Base-by-base conservation (phyloP, 2,113 vertebrate genomes). In the Apistogramma diplotaenia region DNA sequence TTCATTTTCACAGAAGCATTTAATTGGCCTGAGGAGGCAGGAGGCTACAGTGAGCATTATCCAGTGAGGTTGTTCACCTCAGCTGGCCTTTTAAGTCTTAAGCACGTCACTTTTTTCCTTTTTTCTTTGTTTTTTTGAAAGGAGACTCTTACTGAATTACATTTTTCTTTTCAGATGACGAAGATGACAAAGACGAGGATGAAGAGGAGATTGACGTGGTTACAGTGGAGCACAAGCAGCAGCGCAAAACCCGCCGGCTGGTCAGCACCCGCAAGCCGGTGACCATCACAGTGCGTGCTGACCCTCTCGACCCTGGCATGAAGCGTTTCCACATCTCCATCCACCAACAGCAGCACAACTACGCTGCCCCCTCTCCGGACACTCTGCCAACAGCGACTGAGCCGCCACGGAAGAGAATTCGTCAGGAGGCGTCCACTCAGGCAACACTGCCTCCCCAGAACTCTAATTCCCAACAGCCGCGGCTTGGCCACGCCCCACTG, bases 341-440 rank as follows among this genome's bases (percentile, higher is more conserved):
- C 87, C 98, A 99, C 89, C 97, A 98, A 88, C 97, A 99, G 81
- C 98, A 99, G 88, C 98, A 99, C 93, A 99, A 99, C 95, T 99
- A 99, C 0, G 98, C 98, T 0, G 98, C 98, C 1, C 97, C 97
- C 57, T 97, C 97, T 0, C 97, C 97, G 0, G 97, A 97, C 18
- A 83, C 91, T 16, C 89, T 93, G 25, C 78, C 95, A 2, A 54
- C 92, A 1, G 85, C 75, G 0, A 7, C 43, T 0, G 93, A 95
- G 51, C 95, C 93, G 0, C 92, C 91, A 6, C 90, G 92, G 16
- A 96, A 96, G 85, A 92, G 87, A 84, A 51, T 92, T 11, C 87
- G 93, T 2, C 92, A 91, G 57, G 93, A 94, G 78, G 67, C 81
- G 10, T 67, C 37, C 7, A 3, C 76, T 25, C 79, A 94, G 1